phyloP scores from a whole-genome alignment of 2,113 vertebrate species.

The Mohoua ochrocephala region DNA sequence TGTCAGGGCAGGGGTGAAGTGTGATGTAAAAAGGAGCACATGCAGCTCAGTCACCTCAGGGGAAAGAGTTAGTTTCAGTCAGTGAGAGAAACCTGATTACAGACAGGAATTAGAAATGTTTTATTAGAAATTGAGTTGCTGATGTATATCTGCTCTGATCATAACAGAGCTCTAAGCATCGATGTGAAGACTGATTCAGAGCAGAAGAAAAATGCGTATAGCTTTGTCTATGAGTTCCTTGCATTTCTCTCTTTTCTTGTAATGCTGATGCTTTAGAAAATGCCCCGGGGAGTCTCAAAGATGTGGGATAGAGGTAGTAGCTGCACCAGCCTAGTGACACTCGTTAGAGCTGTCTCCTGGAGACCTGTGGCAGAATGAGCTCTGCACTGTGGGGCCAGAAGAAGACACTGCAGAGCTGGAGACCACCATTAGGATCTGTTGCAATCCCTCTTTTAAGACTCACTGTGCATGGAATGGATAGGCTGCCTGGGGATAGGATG shows the following conservation, averaged over 20 bases:
- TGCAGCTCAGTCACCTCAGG: neutral
- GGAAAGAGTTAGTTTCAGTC: neutral
- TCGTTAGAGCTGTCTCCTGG: neutral
- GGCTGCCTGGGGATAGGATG: neutral
- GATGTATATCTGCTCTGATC: neutral
- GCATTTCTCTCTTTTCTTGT: neutral
- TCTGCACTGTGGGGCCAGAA: neutral
- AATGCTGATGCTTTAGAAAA: neutral
- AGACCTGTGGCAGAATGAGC: neutral
- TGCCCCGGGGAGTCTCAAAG: neutral
- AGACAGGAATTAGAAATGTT: neutral
- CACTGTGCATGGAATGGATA: neutral
- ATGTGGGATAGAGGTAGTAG: neutral
- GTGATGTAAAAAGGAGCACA: neutral
- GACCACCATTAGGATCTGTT: neutral
- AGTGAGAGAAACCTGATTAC: neutral
- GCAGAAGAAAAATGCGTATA: neutral
- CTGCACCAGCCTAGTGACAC: neutral
- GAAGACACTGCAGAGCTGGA: neutral
- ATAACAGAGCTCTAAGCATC: neutral
- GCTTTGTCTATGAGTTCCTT: neutral
- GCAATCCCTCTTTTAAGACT: neutral
- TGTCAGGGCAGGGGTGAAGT: neutral
- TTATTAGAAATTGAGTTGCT: neutral
- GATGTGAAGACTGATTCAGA: neutral